Percentiles rank a stretch among this genome's conserved stretches.
Evolutionary conservation across 2,113 vertebrate species (phyloP).

Genomic region (Corvus moneduloides): DNA sequence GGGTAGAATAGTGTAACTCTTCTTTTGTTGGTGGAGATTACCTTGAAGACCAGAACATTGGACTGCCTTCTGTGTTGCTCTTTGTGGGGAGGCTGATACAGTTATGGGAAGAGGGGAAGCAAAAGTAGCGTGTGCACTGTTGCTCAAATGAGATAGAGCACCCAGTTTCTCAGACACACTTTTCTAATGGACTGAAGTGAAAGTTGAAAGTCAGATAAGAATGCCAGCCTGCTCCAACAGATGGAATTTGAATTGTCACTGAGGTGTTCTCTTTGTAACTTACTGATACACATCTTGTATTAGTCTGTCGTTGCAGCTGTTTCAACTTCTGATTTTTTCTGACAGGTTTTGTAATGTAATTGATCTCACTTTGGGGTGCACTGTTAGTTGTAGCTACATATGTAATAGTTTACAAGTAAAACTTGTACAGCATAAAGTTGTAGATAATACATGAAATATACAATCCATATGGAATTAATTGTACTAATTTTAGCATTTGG

Average conservation of each 20-base stretch:
- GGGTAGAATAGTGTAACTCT: neutral
- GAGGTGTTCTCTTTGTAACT: neutral
- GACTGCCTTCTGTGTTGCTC: neutral
- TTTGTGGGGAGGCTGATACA: neutral
- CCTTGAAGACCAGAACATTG: neutral
- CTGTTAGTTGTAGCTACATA: neutral
- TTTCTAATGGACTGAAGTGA: neutral
- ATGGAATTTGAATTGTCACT: neutral
- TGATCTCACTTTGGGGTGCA: rapidly evolving
- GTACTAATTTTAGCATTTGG: neutral
- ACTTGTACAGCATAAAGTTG: neutral
- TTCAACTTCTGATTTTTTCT: neutral
- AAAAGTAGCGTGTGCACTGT: neutral
- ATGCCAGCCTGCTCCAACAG: neutral
- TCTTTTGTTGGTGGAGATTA: neutral
- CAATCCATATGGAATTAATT: neutral
- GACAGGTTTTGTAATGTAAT: neutral
- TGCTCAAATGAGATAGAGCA: neutral
- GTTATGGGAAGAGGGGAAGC: neutral
- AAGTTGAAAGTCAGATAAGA: neutral
- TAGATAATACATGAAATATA: neutral
- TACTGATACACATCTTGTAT: neutral
- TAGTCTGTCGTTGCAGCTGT: neutral
- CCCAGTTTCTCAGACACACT: neutral
- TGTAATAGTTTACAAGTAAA: neutral